phyloP scores from a whole-genome alignment of 2,888 invertebrate species.

The Trissoscelio sp. region DNA sequence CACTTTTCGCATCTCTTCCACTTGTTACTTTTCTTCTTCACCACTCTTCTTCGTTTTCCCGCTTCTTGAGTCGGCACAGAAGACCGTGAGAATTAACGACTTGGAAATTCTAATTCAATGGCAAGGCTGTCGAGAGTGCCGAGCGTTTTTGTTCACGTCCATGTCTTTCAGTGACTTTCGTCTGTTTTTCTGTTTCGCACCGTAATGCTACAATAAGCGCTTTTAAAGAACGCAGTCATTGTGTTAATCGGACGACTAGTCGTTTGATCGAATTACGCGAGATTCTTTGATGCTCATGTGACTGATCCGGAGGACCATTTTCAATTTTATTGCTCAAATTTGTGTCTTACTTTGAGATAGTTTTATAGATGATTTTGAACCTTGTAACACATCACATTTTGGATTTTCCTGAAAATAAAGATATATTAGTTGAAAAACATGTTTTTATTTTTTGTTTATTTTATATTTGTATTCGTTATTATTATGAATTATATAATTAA shows the following conservation, averaged over 20 bases:
- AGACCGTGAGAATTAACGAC: conserved; percentile 76
- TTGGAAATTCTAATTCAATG: conserved; percentile 79
- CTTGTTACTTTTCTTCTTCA: conserved; percentile 31
- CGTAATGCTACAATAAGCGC: conserved; percentile 33
- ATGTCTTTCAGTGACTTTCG: conserved; percentile 34
- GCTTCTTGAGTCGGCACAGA: not conserved
- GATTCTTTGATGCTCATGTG: too few species aligned
- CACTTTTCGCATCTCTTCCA: conserved; percentile 9
- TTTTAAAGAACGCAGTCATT: conserved; percentile 38
- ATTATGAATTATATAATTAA: too few species aligned
- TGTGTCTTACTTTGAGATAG: too few species aligned
- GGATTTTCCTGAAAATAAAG: too few species aligned
- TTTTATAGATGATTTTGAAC: too few species aligned
- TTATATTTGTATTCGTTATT: too few species aligned
- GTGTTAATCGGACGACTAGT: conserved; percentile 27
- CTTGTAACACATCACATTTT: too few species aligned
- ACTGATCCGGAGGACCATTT: too few species aligned
- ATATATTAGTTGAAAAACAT: too few species aligned
- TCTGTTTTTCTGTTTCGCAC: conserved; percentile 22
- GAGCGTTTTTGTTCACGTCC: conserved; percentile 44
- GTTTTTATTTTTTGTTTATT: too few species aligned
- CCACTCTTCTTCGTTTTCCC: too few species aligned
- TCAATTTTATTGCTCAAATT: too few species aligned
- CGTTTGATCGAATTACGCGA: conserved; percentile 18
- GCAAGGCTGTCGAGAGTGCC: conserved; percentile 73